These are phyloP conservation scores for Heteromurus nitidus DNA, from an alignment of 2,888 invertebrate species.

Conservation along the genomic window DNA sequence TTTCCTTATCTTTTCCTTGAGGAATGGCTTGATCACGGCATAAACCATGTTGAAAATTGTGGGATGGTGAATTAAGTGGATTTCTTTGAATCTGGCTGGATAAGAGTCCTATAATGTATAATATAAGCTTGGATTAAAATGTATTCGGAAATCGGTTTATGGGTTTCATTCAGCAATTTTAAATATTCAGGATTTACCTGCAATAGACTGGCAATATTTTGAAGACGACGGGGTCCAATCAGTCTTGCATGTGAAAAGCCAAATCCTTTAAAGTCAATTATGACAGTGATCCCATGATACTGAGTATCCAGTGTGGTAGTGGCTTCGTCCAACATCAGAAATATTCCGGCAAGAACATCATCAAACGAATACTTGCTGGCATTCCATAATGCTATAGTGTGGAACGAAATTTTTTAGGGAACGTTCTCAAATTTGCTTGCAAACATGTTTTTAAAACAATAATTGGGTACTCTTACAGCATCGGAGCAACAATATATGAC, in stretches of 20 bases:
- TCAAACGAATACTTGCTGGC: slow-evolving; percentile 75
- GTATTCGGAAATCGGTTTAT: neutral
- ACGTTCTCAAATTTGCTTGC: neutral
- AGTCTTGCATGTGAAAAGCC: slow-evolving; percentile 75
- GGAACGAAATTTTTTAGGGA: neutral
- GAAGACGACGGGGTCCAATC: slow-evolving; percentile 75
- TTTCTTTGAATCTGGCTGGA: slow-evolving; percentile 68
- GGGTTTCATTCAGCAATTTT: neutral
- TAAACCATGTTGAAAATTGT: slow-evolving; percentile 68
- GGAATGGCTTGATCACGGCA: slow-evolving; percentile 67
- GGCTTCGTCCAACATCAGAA: slow-evolving; percentile 75
- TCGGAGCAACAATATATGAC: slow-evolving; percentile 73
- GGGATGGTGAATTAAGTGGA: slow-evolving; percentile 68
- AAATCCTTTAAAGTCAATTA: slow-evolving; percentile 76
- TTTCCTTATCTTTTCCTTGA: slow-evolving; percentile 68
- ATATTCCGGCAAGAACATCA: slow-evolving; percentile 75
- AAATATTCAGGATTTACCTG: slow-evolving; percentile 72
- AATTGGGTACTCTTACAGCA: slow-evolving; percentile 63
- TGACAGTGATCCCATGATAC: slow-evolving; percentile 75
- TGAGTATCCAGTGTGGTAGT: slow-evolving; percentile 76
- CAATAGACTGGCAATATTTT: slow-evolving; percentile 74
- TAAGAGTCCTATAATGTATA: slow-evolving; percentile 53
- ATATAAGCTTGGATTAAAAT: neutral
- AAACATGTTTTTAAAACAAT: neutral
- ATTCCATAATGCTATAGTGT: slow-evolving; percentile 75